Percentiles rank a stretch among this genome's conserved stretches.
Conservation (phyloP, 2,888 invertebrate species). For the Blastobasis lacticolella region DNA sequence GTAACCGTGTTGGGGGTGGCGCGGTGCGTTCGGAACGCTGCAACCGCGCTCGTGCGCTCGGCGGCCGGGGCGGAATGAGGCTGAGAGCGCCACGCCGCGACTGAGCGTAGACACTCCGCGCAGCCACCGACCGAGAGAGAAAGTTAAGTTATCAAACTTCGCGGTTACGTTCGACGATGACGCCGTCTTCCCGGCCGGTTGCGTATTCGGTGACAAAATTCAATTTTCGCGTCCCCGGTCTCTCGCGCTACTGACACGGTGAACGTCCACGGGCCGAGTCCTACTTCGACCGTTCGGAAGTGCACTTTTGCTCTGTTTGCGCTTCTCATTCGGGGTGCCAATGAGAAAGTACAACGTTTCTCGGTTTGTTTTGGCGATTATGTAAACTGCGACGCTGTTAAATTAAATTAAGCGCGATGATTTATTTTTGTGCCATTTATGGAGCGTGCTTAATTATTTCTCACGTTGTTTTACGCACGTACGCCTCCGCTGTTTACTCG, state of each 20-base stretch:
- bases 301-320: too few species aligned
- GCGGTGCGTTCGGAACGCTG: constrained; percentile 36
- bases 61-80: constrained; percentile 50
- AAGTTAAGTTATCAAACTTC: constrained; percentile 70
- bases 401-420: too few species aligned
- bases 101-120: constrained; percentile 18
- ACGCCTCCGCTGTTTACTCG: background rate
- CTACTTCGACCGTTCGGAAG: constrained; percentile 32
- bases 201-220: constrained; percentile 69
- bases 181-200: constrained; percentile 60
- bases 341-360: too few species aligned
- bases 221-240: constrained; percentile 49
- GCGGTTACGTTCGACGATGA: constrained; percentile 69
- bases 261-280: constrained; percentile 34
- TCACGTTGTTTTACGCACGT: background rate
- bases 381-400: too few species aligned
- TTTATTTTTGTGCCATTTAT: too few species aligned
- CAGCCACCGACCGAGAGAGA: constrained; percentile 46
- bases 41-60: constrained; percentile 52
- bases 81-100: constrained; percentile 22
- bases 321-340: too few species aligned
- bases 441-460: background rate
- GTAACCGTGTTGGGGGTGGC: constrained; percentile 23
- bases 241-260: constrained; percentile 65
- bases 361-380: too few species aligned